Conservation (phyloP, 2,797 vertebrate genomes). For the Semotilus atromaculatus region DNA sequence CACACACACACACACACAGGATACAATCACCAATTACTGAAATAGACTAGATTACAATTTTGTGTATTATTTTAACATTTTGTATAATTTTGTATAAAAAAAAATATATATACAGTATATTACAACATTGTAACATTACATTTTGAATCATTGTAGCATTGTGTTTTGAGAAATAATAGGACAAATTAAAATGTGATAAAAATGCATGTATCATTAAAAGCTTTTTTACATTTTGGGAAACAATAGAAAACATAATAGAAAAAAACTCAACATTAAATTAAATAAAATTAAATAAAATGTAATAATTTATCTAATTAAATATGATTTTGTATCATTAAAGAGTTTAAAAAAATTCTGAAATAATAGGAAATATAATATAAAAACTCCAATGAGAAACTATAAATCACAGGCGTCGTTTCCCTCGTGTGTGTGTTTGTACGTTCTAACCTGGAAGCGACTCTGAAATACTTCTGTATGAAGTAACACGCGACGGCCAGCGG, state of each 20-base stretch:
- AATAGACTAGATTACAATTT: background rate
- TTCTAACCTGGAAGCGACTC: slow-evolving; percentile 91
- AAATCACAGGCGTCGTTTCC: background rate
- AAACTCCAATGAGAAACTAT: too few relatives aligned
- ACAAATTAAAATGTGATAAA: background rate
- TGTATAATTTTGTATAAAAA: background rate
- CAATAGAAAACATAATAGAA: background rate
- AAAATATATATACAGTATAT: too few relatives aligned
- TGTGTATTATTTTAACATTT: background rate
- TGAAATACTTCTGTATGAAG: slow-evolving; percentile 98
- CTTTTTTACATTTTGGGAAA: background rate
- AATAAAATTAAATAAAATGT: background rate
- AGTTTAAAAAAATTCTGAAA: too few relatives aligned
- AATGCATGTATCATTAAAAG: background rate
- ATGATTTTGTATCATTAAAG: too few relatives aligned
- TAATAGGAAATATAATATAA: too few relatives aligned
- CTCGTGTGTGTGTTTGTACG: background rate
- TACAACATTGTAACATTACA: background rate
- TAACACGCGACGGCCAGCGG: slow-evolving; percentile 92
- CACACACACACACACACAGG: too few relatives aligned
- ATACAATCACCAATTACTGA: background rate
- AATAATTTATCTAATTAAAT: background rate
- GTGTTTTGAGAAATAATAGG: background rate
- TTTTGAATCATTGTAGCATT: background rate
- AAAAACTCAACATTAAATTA: background rate